Evolutionary conservation across 2,797 vertebrate species (phyloP).

Genomic region (Fratercula arctica): DNA sequence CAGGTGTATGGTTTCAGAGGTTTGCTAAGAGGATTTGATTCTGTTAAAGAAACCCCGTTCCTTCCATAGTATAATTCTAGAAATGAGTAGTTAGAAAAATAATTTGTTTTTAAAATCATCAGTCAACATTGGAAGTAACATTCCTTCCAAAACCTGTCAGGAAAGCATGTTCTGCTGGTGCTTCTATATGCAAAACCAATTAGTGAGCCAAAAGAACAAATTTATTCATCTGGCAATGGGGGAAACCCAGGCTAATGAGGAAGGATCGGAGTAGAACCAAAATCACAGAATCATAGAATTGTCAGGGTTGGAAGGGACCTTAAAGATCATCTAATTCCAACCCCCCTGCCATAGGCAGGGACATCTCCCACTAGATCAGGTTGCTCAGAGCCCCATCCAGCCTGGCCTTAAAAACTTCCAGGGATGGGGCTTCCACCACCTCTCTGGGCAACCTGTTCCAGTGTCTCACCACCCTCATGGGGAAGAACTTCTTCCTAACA

Average conservation of each 20-base stretch:
- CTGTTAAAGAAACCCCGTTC: not conserved
- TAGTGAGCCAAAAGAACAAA: not conserved
- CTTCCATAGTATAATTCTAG: not conserved
- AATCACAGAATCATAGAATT: not conserved
- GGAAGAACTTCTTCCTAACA: too few relatives aligned
- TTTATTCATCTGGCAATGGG: not conserved
- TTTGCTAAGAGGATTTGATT: not conserved
- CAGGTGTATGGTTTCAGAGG: not conserved
- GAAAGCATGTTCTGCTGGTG: not conserved
- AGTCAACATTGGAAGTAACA: not conserved
- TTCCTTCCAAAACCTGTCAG: not conserved
- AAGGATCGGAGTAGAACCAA: not conserved
- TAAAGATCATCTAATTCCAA: too few relatives aligned
- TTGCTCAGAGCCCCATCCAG: too few relatives aligned
- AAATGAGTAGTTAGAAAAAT: not conserved
- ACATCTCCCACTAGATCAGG: too few relatives aligned
- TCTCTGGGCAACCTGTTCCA: too few relatives aligned
- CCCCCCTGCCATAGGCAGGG: too few relatives aligned
- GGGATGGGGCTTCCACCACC: too few relatives aligned
- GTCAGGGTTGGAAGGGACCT: too few relatives aligned
- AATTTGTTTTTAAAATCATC: not conserved
- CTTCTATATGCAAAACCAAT: not conserved
- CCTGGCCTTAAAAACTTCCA: too few relatives aligned
- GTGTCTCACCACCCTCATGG: too few relatives aligned
- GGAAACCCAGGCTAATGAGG: not conserved